phyloP scores from a whole-genome alignment of 2,797 vertebrate genomes.

The Hydrolagus colliei region DNA sequence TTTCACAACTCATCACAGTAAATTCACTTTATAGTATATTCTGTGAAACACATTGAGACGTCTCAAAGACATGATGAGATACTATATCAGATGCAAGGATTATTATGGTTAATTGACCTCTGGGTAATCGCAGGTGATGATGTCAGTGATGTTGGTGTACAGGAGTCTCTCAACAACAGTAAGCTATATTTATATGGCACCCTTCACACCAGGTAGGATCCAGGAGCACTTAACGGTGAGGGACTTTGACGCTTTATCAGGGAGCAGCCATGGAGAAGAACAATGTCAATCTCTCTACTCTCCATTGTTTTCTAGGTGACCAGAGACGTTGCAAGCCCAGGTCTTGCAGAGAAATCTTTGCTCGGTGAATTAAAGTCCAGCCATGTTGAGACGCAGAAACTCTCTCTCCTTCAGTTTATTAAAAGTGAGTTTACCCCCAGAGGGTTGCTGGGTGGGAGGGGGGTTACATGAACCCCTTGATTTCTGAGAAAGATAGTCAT shows the following conservation, averaged over 20 bases:
- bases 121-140: no score
- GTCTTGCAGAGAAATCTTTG: neutral
- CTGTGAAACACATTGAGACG: no score
- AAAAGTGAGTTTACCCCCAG: constrained; percentile 59
- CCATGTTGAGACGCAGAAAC: constrained; percentile 38
- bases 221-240: no score
- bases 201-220: neutral
- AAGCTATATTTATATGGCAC: neutral
- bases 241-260: neutral
- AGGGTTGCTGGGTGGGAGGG: neutral
- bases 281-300: neutral
- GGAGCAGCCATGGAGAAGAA: neutral
- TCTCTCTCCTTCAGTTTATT: constrained; percentile 66
- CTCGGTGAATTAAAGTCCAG: constrained; percentile 38
- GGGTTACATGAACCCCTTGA: no score
- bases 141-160: no score
- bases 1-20: no score
- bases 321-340: neutral
- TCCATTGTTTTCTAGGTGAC: neutral
- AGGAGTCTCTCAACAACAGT: neutral
- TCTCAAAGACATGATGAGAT: no score
- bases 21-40: no score
- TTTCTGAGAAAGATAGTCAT: no score
- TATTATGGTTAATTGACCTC: no score
- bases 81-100: no score